Evolutionary conservation across 2,113 vertebrate species (phyloP).

Genomic region (Capreolus pygargus): DNA sequence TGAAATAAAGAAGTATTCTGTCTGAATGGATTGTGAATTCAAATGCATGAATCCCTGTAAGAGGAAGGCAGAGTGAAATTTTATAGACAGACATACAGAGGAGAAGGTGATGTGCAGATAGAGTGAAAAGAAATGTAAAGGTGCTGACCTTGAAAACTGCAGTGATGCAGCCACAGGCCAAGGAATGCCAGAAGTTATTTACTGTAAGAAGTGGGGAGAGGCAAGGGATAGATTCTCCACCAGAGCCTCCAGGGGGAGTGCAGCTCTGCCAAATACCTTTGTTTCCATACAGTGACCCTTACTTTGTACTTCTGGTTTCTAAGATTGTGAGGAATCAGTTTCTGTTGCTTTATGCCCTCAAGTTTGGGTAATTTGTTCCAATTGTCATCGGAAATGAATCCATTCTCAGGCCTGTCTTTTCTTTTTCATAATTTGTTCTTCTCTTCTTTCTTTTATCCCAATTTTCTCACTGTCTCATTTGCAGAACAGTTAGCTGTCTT

Average conservation of each 20-base stretch:
- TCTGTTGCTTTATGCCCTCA: background rate
- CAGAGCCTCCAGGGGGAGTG: rapidly evolving
- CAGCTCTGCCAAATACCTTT: background rate
- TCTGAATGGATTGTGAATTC: background rate
- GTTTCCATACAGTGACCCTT: background rate
- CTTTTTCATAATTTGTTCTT: background rate
- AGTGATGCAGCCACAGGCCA: background rate
- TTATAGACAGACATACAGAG: background rate
- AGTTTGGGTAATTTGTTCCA: background rate
- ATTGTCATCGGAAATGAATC: background rate
- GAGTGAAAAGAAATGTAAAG: background rate
- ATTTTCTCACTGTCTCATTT: background rate
- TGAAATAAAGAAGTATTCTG: background rate
- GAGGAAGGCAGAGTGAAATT: background rate
- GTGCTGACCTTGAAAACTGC: background rate
- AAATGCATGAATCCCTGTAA: background rate
- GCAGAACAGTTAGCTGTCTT: background rate
- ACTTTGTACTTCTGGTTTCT: background rate
- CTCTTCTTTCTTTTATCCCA: background rate
- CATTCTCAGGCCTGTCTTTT: background rate
- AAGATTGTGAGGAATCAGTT: background rate
- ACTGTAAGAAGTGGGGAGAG: background rate
- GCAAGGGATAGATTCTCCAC: background rate
- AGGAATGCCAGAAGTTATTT: background rate
- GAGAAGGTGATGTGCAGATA: rapidly evolving